These are phyloP conservation scores for Zaprionus lineosus DNA, from an alignment of 2,888 invertebrate species.

Conservation along the genomic window DNA sequence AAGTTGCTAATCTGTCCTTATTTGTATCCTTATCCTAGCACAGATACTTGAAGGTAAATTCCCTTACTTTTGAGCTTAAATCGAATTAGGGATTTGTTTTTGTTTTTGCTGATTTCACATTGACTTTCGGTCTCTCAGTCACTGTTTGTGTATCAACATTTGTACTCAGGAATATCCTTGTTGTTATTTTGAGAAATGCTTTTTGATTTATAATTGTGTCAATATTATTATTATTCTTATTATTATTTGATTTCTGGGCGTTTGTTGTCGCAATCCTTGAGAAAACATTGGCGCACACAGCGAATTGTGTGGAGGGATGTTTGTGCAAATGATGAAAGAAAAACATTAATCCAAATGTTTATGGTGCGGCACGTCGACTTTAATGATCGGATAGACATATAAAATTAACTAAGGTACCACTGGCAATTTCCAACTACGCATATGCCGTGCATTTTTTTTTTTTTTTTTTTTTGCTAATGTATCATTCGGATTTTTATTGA, in stretches of 20 bases:
- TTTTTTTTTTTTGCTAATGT: slow-evolving; percentile 24
- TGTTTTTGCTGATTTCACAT: too few species aligned
- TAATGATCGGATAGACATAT: slow-evolving; percentile 20
- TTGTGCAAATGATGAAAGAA: slow-evolving; percentile 61
- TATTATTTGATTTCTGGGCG: slow-evolving; percentile 7
- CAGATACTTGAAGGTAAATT: too few species aligned
- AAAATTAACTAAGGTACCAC: too few species aligned
- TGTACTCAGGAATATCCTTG: too few species aligned
- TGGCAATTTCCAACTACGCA: slow-evolving; percentile 29
- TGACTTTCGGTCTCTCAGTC: too few species aligned
- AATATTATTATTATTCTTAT: too few species aligned
- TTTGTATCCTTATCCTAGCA: too few species aligned
- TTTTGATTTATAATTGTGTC: slow-evolving; percentile 11
- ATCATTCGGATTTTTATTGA: slow-evolving; percentile 32
- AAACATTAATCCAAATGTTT: slow-evolving; percentile 52
- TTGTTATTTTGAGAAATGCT: too few species aligned
- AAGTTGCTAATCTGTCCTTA: too few species aligned
- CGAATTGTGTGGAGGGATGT: slow-evolving; percentile 42
- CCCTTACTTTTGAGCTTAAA: too few species aligned
- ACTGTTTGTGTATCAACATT: too few species aligned
- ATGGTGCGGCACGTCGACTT: slow-evolving; percentile 30
- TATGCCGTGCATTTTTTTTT: slow-evolving; percentile 27
- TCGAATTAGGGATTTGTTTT: too few species aligned
- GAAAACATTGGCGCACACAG: slow-evolving; percentile 23
- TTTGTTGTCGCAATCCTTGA: not conserved